These are phyloP conservation scores for Mastacembelus armatus DNA, from an alignment of 2,797 vertebrate genomes.

Conservation along the genomic window DNA sequence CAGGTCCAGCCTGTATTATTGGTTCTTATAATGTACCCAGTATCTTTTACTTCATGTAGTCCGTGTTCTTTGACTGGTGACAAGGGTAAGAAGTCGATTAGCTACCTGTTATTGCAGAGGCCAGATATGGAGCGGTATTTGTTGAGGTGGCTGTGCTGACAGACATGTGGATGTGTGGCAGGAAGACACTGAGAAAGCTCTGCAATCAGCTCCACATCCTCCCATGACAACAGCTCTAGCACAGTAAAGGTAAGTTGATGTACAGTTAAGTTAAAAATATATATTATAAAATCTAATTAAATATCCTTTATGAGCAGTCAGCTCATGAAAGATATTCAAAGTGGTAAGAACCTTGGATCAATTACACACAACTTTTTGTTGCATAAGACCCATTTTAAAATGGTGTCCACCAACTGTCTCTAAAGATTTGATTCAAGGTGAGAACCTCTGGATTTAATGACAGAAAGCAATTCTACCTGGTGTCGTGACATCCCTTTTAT, in stretches of 20 bases:
- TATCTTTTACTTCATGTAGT: too few species aligned
- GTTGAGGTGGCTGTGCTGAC: slow-evolving; percentile 76
- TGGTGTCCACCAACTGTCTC: slow-evolving; percentile 7
- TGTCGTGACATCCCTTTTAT: slow-evolving; percentile 67
- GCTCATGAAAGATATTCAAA: too few species aligned
- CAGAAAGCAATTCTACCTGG: slow-evolving; percentile 75
- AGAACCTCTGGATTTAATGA: slow-evolving; percentile 12
- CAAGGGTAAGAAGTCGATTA: background rate
- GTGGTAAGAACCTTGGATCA: too few species aligned
- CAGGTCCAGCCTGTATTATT: background rate
- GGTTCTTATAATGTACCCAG: background rate
- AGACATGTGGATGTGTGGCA: slow-evolving; percentile 75
- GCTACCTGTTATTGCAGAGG: slow-evolving; percentile 93
- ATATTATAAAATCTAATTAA: too few species aligned
- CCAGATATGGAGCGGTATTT: slow-evolving; percentile 91
- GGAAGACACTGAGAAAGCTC: slow-evolving; percentile 87
- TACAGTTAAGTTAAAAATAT: background rate
- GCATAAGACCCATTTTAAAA: background rate
- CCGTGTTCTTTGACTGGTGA: background rate
- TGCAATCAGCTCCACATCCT: slow-evolving; percentile 80
- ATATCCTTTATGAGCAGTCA: too few species aligned
- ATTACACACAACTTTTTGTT: too few species aligned
- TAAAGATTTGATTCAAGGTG: background rate
- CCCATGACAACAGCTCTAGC: slow-evolving; percentile 82
- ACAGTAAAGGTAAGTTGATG: too few species aligned